phyloP scores from a whole-genome alignment of 2,113 vertebrate genomes.

The Podarcis muralis region DNA sequence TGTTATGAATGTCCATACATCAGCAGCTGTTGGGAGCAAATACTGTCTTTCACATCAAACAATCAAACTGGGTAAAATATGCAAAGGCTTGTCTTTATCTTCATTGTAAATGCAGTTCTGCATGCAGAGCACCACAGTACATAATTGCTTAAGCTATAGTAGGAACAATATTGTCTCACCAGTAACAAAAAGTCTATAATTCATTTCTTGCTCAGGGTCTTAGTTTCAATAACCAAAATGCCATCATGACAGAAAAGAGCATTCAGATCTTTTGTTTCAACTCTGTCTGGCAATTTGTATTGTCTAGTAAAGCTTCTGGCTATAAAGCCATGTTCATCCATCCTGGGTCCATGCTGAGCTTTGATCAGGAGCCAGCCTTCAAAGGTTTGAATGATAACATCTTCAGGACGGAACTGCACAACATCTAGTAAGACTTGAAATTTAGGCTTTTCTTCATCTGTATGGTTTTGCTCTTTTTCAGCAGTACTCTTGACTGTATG shows the following conservation, averaged over 20 bases:
- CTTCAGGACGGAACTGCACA: slow-evolving; percentile 85
- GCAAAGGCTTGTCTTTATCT: slow-evolving; percentile 45
- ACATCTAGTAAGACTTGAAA: slow-evolving; percentile 83
- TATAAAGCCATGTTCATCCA: slow-evolving; percentile 85
- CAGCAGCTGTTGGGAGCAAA: slow-evolving; percentile 16
- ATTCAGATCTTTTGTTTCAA: slow-evolving; percentile 76
- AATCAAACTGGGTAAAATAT: slow-evolving; percentile 42
- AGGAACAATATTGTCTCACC: slow-evolving; percentile 34
- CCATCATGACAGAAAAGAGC: slow-evolving; percentile 84
- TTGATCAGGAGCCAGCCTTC: slow-evolving; percentile 87
- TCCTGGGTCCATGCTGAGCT: slow-evolving; percentile 78
- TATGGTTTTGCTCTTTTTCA: fast-evolving
- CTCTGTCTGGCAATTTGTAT: slow-evolving; percentile 76
- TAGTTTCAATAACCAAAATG: slow-evolving; percentile 82
- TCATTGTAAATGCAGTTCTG: slow-evolving; percentile 36
- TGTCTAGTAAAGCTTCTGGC: slow-evolving; percentile 83
- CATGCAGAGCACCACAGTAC: background rate
- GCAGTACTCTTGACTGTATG: fast-evolving
- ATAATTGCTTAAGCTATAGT: slow-evolving; percentile 10
- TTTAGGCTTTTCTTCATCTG: slow-evolving; percentile 18
- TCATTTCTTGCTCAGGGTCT: slow-evolving; percentile 54
- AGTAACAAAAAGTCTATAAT: slow-evolving; percentile 39
- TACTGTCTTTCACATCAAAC: slow-evolving; percentile 43
- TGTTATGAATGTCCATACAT: background rate
- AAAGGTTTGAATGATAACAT: slow-evolving; percentile 87